Base-by-base conservation (phyloP, 2,113 vertebrate genomes). In the Amphilophus citrinellus region DNA sequence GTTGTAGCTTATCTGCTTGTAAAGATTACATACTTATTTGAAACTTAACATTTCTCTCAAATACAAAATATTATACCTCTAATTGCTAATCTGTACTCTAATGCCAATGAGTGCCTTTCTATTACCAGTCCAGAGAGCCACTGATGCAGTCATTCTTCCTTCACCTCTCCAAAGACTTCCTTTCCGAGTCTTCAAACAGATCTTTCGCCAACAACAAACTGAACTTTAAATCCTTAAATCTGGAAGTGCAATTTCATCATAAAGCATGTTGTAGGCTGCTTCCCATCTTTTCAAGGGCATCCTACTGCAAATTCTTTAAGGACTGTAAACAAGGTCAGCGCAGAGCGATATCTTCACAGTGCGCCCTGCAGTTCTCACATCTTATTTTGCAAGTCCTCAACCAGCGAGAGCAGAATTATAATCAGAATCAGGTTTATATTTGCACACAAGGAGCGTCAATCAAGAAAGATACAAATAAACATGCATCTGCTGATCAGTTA, bases 311-410 rank as follows among this genome's bases (percentile, higher is more conserved):
- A 58, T 42, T 56, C 15, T 84, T 15, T 61, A 61, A 77, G 32
- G 37, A 32, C 44, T 35, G 44, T 75, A 87, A 83, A 80, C 83
- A 89, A 82, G 85, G 87, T 88, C 85, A 88, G 15, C 7, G 76
- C 47, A 65, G 22, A 84, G 62, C 78, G 84, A 83, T 79, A 44
- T 17, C 77, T 77, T 83, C 68, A 63, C 61, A 65, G 42, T 7
- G n/a, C 37, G 20, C 2, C 44, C 42, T 47, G 30, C 44, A 30
- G 73, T 66, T 60, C 22, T 79, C 47, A 79, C 59, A 58, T 87
- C 35, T 66, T 79, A 50, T 73, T 30, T 22, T 17, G 59, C 63
- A 53, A 82, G 58, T 65, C 22, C 39, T 82, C 76, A 37, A 37
- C 58, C 50, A 47, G 47, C 37, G 24, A 78, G 3, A 44, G n/a